Conservation (phyloP, 2,888 invertebrate genomes). For the Tolmerus cingulatus region DNA sequence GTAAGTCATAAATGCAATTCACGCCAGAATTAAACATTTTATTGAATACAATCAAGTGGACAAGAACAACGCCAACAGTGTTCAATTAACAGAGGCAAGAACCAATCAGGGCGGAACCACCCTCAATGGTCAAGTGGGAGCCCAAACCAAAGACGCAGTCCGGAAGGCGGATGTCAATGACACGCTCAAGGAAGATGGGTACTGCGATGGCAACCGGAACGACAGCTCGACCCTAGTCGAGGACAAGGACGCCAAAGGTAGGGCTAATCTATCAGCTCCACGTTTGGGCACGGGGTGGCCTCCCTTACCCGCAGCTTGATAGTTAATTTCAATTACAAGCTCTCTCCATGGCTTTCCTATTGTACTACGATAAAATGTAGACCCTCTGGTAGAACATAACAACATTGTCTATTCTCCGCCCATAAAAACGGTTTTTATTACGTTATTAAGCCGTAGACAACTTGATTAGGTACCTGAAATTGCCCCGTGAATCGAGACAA, state of each 20-base stretch:
- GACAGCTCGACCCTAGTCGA: slow-evolving; percentile 55
- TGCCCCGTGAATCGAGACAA: neutral
- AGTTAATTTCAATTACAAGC: neutral
- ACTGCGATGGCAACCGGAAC: slow-evolving; percentile 58
- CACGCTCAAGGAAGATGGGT: slow-evolving; percentile 43
- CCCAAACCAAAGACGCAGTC: slow-evolving; percentile 9
- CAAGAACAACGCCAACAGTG: slow-evolving; percentile 60
- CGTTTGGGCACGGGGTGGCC: neutral
- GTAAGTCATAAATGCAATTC: slow-evolving; percentile 9
- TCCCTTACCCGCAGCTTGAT: neutral
- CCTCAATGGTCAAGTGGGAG: slow-evolving; percentile 45
- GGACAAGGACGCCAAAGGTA: slow-evolving; percentile 50
- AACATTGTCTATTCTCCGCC: neutral
- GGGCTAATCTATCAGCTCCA: neutral
- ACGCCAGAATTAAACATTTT: neutral
- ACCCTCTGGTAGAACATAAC: neutral
- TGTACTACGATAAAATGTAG: neutral
- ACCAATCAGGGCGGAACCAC: slow-evolving; percentile 50
- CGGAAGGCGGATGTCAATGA: slow-evolving; percentile 14
- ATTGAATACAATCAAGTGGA: slow-evolving; percentile 52
- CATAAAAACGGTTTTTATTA: neutral
- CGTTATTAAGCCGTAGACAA: neutral
- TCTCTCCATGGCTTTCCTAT: neutral
- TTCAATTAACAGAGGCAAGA: slow-evolving; percentile 47
- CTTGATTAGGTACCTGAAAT: neutral